These are phyloP conservation scores for Perccottus glenii DNA, from an alignment of 2,113 vertebrate genomes.

Conservation along the genomic window DNA sequence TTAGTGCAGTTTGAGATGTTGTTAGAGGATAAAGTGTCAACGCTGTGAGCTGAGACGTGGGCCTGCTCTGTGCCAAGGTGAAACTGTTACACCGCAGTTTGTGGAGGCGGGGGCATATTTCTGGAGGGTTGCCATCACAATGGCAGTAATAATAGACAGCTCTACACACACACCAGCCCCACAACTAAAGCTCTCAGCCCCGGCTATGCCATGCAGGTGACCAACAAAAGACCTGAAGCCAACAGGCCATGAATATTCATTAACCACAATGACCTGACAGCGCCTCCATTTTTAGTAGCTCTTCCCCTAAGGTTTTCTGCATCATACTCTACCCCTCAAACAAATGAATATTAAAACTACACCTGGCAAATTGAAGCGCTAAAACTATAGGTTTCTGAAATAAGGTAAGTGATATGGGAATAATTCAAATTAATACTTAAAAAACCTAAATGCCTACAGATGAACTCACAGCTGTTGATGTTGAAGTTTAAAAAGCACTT, in stretches of 20 bases:
- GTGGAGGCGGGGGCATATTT: slow-evolving; percentile 41
- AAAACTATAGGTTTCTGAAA: neutral
- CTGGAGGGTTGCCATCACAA: slow-evolving; percentile 44
- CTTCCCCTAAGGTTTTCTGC: slow-evolving; percentile 24
- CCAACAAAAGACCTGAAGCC: slow-evolving; percentile 52
- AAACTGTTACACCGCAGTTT: slow-evolving; percentile 11
- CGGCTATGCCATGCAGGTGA: slow-evolving; percentile 57
- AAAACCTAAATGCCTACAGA: neutral
- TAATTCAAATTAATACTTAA: too few species aligned
- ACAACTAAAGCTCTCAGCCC: slow-evolving; percentile 52
- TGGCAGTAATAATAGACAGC: slow-evolving; percentile 51
- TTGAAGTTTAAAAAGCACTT: neutral
- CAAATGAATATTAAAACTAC: neutral
- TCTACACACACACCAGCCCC: slow-evolving; percentile 34
- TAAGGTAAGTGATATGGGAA: neutral
- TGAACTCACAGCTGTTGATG: neutral
- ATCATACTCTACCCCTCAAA: neutral
- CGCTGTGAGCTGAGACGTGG: slow-evolving; percentile 9
- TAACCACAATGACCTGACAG: slow-evolving; percentile 31
- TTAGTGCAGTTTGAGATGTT: slow-evolving; percentile 22
- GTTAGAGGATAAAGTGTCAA: slow-evolving; percentile 27
- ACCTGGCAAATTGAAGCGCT: neutral
- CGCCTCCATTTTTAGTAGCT: slow-evolving; percentile 46
- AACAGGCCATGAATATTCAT: slow-evolving; percentile 73
- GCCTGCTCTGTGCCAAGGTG: slow-evolving; percentile 19